A percentile compares a stretch with the other conserved stretches of the same genome.
Evolutionary conservation across 2,113 vertebrate genomes (phyloP).

Genomic region (Oryzias javanicus): DNA sequence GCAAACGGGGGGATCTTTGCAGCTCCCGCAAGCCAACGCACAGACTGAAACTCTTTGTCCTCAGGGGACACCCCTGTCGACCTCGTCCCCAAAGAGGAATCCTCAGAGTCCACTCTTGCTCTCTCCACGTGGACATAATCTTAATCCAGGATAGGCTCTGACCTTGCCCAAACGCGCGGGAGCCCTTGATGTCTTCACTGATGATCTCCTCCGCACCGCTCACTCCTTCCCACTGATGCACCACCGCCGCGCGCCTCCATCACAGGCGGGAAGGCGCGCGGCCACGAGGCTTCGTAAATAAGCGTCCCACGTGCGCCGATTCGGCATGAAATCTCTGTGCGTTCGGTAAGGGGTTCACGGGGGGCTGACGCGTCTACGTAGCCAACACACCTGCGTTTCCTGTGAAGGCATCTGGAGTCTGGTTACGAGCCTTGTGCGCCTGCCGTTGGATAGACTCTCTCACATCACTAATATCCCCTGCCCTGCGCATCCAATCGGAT

Average conservation of each 20-base stretch:
- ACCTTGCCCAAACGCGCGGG: constrained; percentile 48
- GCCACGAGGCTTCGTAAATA: constrained; percentile 33
- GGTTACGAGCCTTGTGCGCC: constrained; percentile 39
- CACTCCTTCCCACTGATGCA: constrained; percentile 55
- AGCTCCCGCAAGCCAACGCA: constrained; percentile 50
- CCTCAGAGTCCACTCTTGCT: constrained; percentile 53
- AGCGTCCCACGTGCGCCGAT: constrained; percentile 53
- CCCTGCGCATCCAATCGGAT: constrained; percentile 60
- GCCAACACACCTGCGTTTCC: constrained; percentile 17
- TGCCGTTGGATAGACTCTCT: constrained; percentile 39
- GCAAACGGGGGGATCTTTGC: constrained; percentile 29
- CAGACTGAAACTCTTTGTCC: constrained; percentile 45
- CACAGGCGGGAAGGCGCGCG: constrained; percentile 50
- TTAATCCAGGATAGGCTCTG: constrained; percentile 37
- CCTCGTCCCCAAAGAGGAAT: constrained; percentile 47
- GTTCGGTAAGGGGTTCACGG: constrained; percentile 7
- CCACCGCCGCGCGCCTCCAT: constrained; percentile 56
- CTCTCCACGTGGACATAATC: constrained; percentile 59
- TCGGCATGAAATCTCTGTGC: constrained; percentile 7
- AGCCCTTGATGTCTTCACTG: constrained; percentile 48
- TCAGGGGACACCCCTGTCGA: constrained; percentile 48
- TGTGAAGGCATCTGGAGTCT: constrained; percentile 63
- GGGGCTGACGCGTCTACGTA: constrained; percentile 4
- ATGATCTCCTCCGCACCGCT: constrained; percentile 48
- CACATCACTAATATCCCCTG: constrained; percentile 29